Evolutionary conservation across 2,113 vertebrate species (phyloP).

Genomic region (Theropithecus gelada): DNA sequence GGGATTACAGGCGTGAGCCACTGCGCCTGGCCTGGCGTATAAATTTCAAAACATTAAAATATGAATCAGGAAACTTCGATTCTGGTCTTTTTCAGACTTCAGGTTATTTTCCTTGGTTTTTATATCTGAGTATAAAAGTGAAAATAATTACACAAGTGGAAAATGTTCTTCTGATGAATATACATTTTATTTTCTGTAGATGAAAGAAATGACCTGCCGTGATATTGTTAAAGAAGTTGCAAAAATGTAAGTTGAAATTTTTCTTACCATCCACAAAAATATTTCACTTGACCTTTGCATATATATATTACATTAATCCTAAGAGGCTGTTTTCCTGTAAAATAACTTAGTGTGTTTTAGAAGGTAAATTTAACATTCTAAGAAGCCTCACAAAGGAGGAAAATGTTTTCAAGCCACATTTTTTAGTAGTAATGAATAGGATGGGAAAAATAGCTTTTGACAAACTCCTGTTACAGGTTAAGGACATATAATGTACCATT

Average conservation of each 20-base stretch:
- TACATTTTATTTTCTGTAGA: constrained; percentile 83
- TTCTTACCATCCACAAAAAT: neutral
- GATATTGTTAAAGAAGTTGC: constrained; percentile 99
- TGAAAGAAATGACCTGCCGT: constrained; percentile 98
- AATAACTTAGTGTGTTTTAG: neutral
- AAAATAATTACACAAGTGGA: neutral
- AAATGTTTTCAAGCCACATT: neutral
- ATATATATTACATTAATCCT: constrained; percentile 32
- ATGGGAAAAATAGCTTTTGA: neutral
- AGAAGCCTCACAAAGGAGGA: neutral
- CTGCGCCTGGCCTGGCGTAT: too few species aligned
- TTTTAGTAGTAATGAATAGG: neutral
- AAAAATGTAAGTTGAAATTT: constrained; percentile 93
- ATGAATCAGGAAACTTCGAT: neutral
- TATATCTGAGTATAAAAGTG: neutral
- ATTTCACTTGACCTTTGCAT: neutral
- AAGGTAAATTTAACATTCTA: neutral
- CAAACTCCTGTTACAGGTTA: neutral
- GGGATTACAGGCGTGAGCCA: too few species aligned
- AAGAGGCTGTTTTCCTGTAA: neutral
- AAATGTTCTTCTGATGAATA: neutral
- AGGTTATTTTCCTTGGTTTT: neutral
- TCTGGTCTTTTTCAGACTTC: neutral
- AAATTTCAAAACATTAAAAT: neutral
- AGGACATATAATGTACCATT: neutral